These are phyloP conservation scores for Agrenia bidenticulata DNA, from an alignment of 2,888 invertebrate species.

Conservation along the genomic window DNA sequence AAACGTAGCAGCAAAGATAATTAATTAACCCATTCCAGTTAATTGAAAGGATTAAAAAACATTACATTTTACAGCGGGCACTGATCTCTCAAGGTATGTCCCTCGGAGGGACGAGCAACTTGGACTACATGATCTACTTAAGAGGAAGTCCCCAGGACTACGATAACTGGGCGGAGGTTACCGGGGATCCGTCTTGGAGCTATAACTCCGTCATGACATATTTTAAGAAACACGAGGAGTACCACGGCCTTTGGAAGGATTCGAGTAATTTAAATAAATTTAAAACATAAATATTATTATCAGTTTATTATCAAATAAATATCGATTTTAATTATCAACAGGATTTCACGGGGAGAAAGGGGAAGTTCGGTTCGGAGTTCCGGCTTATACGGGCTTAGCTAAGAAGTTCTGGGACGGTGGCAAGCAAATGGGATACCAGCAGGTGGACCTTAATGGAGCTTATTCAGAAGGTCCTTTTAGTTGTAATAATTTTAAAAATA, in stretches of 20 bases:
- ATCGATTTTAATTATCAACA: slow-evolving; percentile 9
- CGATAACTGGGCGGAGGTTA: slow-evolving; percentile 30
- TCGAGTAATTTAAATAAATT: slow-evolving; percentile 3
- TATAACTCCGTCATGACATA: slow-evolving; percentile 23
- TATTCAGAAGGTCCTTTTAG: slow-evolving; percentile 47
- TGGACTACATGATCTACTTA: slow-evolving; percentile 28
- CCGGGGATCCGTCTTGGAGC: slow-evolving; percentile 25
- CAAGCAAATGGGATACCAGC: slow-evolving; percentile 43
- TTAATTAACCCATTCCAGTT: neutral
- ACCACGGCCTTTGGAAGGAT: slow-evolving; percentile 29
- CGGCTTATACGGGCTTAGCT: slow-evolving; percentile 33
- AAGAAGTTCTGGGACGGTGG: slow-evolving; percentile 43
- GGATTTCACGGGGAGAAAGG: slow-evolving; percentile 37
- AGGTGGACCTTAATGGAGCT: slow-evolving; percentile 42
- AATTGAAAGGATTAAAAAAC: neutral
- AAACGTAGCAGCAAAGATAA: no score
- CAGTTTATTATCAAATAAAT: no score
- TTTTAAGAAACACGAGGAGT: slow-evolving; percentile 37
- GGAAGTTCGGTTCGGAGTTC: slow-evolving; percentile 32
- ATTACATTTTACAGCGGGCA: slow-evolving; percentile 8
- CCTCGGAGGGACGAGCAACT: slow-evolving; percentile 29
- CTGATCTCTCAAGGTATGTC: slow-evolving; percentile 20
- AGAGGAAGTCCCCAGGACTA: slow-evolving; percentile 28
- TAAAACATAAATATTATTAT: no score
- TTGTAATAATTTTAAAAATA: neutral